These are phyloP conservation scores for Spialia ferax DNA, from an alignment of 2,888 invertebrate genomes.

Conservation along the genomic window DNA sequence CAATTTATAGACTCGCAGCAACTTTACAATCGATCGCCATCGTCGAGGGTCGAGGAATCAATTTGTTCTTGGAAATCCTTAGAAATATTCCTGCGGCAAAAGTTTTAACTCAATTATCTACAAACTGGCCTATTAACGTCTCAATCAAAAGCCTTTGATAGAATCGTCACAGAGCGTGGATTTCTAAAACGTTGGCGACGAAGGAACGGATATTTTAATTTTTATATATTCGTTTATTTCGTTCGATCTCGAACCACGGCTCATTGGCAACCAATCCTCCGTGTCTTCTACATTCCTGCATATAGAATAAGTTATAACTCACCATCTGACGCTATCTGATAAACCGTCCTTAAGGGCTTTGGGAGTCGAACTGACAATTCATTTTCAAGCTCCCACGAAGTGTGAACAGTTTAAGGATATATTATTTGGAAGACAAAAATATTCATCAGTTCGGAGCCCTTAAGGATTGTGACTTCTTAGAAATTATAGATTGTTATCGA, in stretches of 20 bases:
- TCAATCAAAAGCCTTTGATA: slow-evolving; percentile 50
- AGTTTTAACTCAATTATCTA: slow-evolving; percentile 58
- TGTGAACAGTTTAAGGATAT: slow-evolving; percentile 79
- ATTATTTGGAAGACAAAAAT: slow-evolving; percentile 67
- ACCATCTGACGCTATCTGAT: slow-evolving; percentile 69
- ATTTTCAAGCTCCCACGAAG: slow-evolving; percentile 64
- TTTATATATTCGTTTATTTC: slow-evolving; percentile 48
- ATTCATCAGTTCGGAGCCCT: slow-evolving; percentile 64
- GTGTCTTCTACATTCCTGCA: slow-evolving; percentile 72
- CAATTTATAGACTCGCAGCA: slow-evolving; percentile 71
- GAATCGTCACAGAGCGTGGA: slow-evolving; percentile 17
- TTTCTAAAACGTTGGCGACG: slow-evolving; percentile 26
- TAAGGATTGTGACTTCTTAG: slow-evolving; percentile 70
- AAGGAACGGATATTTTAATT: slow-evolving; percentile 36
- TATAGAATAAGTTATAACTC: slow-evolving; percentile 61
- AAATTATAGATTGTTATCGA: slow-evolving; percentile 79
- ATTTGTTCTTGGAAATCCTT: slow-evolving; percentile 61
- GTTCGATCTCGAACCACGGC: slow-evolving; percentile 55
- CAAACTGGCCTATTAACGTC: slow-evolving; percentile 56
- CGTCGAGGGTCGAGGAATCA: slow-evolving; percentile 44
- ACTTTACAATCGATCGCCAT: slow-evolving; percentile 35
- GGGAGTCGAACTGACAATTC: slow-evolving; percentile 68
- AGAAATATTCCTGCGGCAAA: slow-evolving; percentile 55
- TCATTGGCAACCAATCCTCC: slow-evolving; percentile 70
- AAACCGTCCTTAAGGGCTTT: slow-evolving; percentile 57